A percentile compares a stretch with the other conserved stretches of the same genome.
Evolutionary conservation across 2,797 vertebrate species (phyloP).

Genomic region (Muraenolepis orangiensis): DNA sequence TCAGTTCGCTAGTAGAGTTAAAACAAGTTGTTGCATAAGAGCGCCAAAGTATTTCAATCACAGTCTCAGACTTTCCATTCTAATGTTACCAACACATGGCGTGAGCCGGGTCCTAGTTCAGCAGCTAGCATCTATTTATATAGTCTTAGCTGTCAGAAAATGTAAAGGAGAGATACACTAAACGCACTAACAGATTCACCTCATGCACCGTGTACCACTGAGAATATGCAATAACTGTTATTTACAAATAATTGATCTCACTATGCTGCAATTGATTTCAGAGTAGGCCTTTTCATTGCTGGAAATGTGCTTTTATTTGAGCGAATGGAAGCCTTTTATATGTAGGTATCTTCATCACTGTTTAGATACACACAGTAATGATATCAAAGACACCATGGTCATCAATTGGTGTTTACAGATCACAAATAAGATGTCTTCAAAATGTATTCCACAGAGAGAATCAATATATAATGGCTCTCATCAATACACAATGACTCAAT

Average conservation of each 20-base stretch:
- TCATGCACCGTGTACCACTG: not conserved
- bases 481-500: not conserved
- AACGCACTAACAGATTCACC: not conserved
- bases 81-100: conserved; percentile 75
- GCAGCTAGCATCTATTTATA: conserved; percentile 69
- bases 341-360: not conserved
- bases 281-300: not conserved
- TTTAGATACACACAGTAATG: not conserved
- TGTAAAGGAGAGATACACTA: conserved; percentile 8
- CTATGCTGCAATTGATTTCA: not conserved
- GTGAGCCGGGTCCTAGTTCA: conserved; percentile 57
- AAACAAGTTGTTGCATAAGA: conserved; percentile 69
- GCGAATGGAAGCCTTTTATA: not conserved
- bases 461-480: too few relatives aligned
- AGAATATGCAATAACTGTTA: not conserved
- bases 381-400: not conserved
- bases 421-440: not conserved
- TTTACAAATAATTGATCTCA: not conserved
- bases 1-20: conserved; percentile 57
- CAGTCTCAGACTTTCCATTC: conserved; percentile 76
- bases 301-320: not conserved
- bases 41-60: conserved; percentile 64
- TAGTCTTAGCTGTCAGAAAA: conserved; percentile 49
- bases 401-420: not conserved
- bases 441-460: not conserved